phyloP scores from a whole-genome alignment of 2,113 vertebrate species.

The Irena cyanogastra region DNA sequence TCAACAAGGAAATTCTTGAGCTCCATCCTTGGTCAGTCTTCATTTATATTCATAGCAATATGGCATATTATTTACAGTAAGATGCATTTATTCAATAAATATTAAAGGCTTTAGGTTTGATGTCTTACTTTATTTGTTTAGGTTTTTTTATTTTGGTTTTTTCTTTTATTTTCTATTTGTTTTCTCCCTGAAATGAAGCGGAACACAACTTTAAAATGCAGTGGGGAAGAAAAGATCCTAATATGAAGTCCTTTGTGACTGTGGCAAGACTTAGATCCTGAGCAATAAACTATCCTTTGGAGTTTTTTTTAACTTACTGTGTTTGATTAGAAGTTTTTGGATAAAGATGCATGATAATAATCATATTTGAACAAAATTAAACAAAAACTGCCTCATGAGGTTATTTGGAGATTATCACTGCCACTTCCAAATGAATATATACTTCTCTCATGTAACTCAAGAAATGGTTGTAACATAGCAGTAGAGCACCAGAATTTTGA shows the following conservation, averaged over 20 bases:
- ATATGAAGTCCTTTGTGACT: background rate
- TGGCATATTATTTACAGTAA: background rate
- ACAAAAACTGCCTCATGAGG: background rate
- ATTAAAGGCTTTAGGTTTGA: background rate
- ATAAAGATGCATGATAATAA: background rate
- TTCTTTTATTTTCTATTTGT: background rate
- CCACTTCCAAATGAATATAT: background rate
- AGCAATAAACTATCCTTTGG: background rate
- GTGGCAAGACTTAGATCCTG: background rate
- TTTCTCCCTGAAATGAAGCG: background rate
- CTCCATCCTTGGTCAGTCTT: background rate
- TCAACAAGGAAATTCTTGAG: background rate
- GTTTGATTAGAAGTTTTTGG: background rate
- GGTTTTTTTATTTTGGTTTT: accelerated
- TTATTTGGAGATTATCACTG: background rate
- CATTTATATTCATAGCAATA: background rate
- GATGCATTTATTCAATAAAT: background rate
- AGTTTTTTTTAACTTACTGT: background rate
- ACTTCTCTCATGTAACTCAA: background rate
- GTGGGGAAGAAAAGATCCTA: background rate
- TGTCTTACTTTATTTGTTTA: background rate
- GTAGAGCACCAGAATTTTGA: background rate
- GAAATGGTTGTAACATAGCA: background rate
- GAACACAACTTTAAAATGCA: background rate
- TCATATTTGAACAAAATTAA: background rate